Evolutionary conservation across 1,140 invertebrate genomes (phyloP), one percentile per base, ranked within the genome.

Genomic region (Brachionus rotundiformis): DNA sequence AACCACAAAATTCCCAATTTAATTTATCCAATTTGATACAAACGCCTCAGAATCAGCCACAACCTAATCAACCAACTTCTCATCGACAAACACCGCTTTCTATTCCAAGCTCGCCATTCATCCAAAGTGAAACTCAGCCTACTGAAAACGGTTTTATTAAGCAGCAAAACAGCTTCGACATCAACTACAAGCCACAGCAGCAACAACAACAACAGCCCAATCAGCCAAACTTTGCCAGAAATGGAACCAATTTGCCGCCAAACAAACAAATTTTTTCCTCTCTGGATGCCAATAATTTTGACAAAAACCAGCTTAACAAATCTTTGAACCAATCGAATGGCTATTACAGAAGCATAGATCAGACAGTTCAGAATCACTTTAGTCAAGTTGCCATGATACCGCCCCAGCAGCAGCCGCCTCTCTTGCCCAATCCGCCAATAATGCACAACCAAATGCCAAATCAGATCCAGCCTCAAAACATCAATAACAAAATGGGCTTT

Each of bases 21-120:
- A 41, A 41, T 8, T 44, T 73, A 8, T 23, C n/a, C 23, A 73
- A 73, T 44, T 25, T 73, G 25, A 73, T 73, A 0, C 68, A 73
- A 44, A 31, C 68, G 10, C 68, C n/a, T 1, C 65, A 71, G 39
- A 71, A 39, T 41, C 68, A 73, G 36, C 68, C 29, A 65, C 54
- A 61, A 27, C 59, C 63, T 8, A 16, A 36, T 16, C 63, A 68
- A 7, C 63, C 36, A 6, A 31, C 29, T 16, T 36, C 33, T 39
- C 68, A 73, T 44, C 36, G 68, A 13, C 68, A 73, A 27, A 73
- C 68, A 11, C 68, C 68, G 0, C 10, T 73, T 1, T 73, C 68
- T 25, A 23, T 25, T 2, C 41, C 68, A 0, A 73, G 33, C 63
- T 68, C 63, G 13, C 63, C 63, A 5, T 68, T 68, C 16, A 36